Percentiles rank a stretch among this genome's conserved stretches.
Conservation (phyloP, 2,888 invertebrate genomes). For the Drosophila mimica region DNA sequence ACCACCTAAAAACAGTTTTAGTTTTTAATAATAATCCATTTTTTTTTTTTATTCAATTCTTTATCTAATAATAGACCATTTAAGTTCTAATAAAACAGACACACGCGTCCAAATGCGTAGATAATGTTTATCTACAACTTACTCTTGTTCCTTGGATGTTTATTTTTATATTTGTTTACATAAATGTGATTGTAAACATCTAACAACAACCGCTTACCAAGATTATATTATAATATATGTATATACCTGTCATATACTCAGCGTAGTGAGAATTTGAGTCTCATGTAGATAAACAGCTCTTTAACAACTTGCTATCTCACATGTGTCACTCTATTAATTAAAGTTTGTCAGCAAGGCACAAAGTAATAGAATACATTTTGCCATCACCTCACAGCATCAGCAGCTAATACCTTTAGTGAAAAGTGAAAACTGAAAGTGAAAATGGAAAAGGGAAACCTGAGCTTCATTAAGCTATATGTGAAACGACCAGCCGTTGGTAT, state of each 20-base stretch:
- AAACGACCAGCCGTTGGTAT: not conserved
- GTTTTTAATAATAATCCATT: not conserved
- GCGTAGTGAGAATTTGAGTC: not conserved
- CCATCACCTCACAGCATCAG: not conserved
- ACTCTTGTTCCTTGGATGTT: not conserved
- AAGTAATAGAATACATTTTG: not conserved
- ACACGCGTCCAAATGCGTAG: not conserved
- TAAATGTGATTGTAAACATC: not conserved
- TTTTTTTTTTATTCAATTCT: not conserved
- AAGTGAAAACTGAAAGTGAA: not conserved
- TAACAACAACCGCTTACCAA: not conserved
- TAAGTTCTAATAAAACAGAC: not conserved
- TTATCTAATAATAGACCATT: not conserved
- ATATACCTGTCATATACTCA: no score
- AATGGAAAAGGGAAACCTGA: not conserved
- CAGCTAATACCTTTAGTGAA: not conserved
- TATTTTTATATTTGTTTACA: not conserved
- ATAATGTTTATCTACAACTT: not conserved
- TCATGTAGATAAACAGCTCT: conserved; percentile 19
- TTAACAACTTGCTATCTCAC: conserved; percentile 4
- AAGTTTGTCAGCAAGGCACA: not conserved
- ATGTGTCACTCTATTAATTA: conserved; percentile 15
- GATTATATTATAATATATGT: not conserved
- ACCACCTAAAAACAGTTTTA: not conserved
- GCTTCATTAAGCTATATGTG: not conserved